Percentiles rank a stretch among this genome's conserved stretches.
phyloP scores from a whole-genome alignment of 2,797 vertebrate species.

The Acrossocheilus fasciatus region DNA sequence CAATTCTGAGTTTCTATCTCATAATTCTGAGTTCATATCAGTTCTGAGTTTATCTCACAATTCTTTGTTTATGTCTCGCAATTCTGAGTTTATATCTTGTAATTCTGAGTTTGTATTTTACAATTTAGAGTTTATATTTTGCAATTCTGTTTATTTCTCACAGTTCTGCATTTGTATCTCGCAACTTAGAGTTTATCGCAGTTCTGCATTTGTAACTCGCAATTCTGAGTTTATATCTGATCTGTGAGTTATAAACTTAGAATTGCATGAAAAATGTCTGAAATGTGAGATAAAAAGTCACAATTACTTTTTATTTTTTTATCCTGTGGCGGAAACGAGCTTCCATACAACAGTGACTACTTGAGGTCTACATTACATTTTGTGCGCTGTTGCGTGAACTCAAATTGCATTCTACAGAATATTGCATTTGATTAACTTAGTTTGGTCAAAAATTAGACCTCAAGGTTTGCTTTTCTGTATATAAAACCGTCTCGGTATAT shows the following conservation, averaged over 20 bases:
- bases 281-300: not conserved
- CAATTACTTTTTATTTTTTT: not conserved
- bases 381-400: not conserved
- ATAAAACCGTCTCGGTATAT: conserved; percentile 56
- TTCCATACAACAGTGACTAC: conserved; percentile 32
- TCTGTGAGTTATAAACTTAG: too few relatives aligned
- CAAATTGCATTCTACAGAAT: not conserved
- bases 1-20: not conserved
- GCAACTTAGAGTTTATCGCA: too few relatives aligned
- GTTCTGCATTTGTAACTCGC: too few relatives aligned
- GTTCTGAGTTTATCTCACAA: too few relatives aligned
- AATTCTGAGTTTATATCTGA: too few relatives aligned
- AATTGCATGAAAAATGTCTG: not conserved
- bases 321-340: not conserved
- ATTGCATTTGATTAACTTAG: conserved; percentile 33
- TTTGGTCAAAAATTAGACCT: conserved; percentile 72
- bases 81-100: too few relatives aligned
- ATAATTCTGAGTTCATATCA: not conserved
- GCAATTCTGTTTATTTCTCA: too few relatives aligned
- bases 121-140: too few relatives aligned
- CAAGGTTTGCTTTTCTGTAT: conserved; percentile 61
- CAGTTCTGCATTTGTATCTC: too few relatives aligned
- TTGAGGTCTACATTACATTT: conserved; percentile 53
- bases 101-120: not conserved
- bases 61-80: not conserved